These are phyloP conservation scores for Tiaroga cobitis DNA, from an alignment of 2,797 vertebrate genomes.

Conservation along the genomic window DNA sequence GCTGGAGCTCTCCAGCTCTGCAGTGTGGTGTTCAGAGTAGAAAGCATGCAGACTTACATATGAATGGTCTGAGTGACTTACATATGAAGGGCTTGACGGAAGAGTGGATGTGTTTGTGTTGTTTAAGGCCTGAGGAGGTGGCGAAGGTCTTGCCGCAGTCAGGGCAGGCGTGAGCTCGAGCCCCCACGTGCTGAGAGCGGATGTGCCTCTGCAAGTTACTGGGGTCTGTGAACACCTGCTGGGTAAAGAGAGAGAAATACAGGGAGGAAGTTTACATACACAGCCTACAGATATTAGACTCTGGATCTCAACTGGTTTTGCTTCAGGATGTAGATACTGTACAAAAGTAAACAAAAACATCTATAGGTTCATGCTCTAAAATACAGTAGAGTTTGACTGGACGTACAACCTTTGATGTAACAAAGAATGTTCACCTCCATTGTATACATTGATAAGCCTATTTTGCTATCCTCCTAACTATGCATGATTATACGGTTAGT, in stretches of 20 bases:
- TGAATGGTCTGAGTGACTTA: conserved; percentile 92
- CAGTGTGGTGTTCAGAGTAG: conserved; percentile 54
- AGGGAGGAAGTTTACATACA: conserved; percentile 66
- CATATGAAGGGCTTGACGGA: conserved; percentile 99
- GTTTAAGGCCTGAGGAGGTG: conserved; percentile 99
- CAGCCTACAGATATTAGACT: conserved; percentile 32
- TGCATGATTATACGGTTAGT: neutral
- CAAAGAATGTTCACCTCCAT: neutral
- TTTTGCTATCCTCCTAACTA: neutral
- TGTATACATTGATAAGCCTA: neutral
- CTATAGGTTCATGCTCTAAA: neutral
- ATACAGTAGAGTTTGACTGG: no score
- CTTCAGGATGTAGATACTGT: neutral
- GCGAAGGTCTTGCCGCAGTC: conserved; percentile 99
- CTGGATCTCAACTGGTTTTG: neutral
- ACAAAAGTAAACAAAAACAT: neutral
- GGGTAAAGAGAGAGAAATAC: conserved; percentile 82
- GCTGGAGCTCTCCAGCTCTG: conserved; percentile 39
- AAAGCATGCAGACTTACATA: conserved; percentile 82
- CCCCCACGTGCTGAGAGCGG: conserved; percentile 98
- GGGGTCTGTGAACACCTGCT: conserved; percentile 99
- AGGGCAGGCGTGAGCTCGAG: conserved; percentile 96
- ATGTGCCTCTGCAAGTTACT: conserved; percentile 99
- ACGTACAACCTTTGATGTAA: neutral
- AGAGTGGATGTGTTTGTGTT: conserved; percentile 99